Conservation (phyloP, 2,888 invertebrate genomes). For the Allygus modestus region DNA sequence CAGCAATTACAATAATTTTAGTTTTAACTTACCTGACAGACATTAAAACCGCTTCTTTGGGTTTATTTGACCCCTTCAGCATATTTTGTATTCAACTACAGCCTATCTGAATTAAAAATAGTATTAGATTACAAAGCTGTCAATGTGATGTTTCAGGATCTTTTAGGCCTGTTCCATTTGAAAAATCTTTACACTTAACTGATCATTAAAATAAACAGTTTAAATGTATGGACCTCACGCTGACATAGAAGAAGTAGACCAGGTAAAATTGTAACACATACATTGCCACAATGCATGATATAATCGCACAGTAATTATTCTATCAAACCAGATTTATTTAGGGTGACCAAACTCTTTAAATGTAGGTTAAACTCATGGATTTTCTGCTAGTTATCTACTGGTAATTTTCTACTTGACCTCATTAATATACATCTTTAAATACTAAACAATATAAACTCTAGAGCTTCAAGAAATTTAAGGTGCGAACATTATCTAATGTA, state of each 20-base stretch:
- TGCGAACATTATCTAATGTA: too few relatives aligned
- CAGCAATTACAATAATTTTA: not conserved
- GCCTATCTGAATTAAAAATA: not conserved
- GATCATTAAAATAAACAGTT: not conserved
- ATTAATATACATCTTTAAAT: too few relatives aligned
- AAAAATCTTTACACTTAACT: not conserved
- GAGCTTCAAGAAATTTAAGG: too few relatives aligned
- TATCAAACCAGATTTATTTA: not conserved
- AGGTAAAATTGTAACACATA: constrained; percentile 6
- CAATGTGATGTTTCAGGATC: constrained; percentile 33
- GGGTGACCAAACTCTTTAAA: not conserved
- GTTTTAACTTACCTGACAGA: not conserved
- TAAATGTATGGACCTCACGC: constrained; percentile 8
- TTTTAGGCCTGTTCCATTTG: not conserved
- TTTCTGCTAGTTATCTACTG: too few relatives aligned
- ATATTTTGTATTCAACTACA: not conserved
- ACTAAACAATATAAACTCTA: too few relatives aligned
- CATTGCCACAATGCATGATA: constrained; percentile 16
- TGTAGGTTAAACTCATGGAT: too few relatives aligned
- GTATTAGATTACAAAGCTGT: constrained; percentile 1
- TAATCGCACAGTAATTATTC: not conserved
- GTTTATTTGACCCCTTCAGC: not conserved
- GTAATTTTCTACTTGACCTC: too few relatives aligned
- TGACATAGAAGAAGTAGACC: constrained; percentile 12
- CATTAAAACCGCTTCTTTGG: not conserved